Base-by-base conservation (phyloP, 2,888 invertebrate species). In the Hirtodrosophila histrioides region DNA sequence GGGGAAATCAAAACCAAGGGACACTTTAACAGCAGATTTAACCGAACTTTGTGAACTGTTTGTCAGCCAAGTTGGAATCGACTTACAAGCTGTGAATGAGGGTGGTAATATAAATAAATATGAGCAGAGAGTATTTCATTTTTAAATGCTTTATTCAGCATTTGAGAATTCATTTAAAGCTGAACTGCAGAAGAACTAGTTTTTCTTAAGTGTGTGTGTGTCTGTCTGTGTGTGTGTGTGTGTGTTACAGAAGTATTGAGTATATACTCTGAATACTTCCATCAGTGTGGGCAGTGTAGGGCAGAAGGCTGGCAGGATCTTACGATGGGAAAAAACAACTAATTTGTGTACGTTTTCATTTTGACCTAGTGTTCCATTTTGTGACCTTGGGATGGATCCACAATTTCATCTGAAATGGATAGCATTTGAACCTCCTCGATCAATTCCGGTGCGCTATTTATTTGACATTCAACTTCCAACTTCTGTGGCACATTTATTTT, bases 11-110 rank as follows among this genome's bases (percentile, higher is more conserved):
- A 69, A 77, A 53, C 76, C 68, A 37, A 27, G 33, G 40, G 63
- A 64, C 67, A 85, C 64, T 88, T 89, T 88, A 70, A 81, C 81
- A 78, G 67, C 73, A 86, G 85, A 88, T 88, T 88, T 89, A 86
- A 81, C 83, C 85, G 83, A 89, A 86, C 88, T 86, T 46, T 69
- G 55, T 64, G 84, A 78, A 68, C 82, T 49, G 40, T 31, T 4
- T n/a, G 48, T n/a, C 6, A 45, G 54, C 31, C 39, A 39, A 56
- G 23, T 33, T 44, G 48, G 65, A 27, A 56, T 82, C 60, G 53
- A 35, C 6, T 82, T 82, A 63, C 83, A 41, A 37, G 5, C 53
- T 7, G 17, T 3, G 11, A 37, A 39, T 12, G n/a, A 33, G 24
- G 36, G 35, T 3, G 9, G 10, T 3, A 36, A 58, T 43, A 8